Conservation (phyloP, 2,797 vertebrate species). For the Eurystomus glaucurus region DNA sequence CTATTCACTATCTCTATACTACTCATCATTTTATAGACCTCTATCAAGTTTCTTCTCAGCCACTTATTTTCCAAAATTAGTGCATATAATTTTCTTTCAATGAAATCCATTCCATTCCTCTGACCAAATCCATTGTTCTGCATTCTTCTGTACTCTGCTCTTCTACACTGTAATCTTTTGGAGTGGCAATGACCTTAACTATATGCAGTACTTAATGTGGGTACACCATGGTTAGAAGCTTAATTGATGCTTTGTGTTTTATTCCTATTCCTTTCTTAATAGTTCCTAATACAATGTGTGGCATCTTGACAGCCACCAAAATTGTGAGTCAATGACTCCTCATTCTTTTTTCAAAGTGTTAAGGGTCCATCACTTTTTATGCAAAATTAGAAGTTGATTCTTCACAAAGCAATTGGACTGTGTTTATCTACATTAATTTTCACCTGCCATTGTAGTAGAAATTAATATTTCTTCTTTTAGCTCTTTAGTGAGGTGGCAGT, state of each 20-base stretch:
- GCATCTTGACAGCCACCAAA: not conserved
- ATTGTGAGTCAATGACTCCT: not conserved
- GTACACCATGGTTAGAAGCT: not conserved
- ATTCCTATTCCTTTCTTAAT: not conserved
- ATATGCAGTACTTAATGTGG: not conserved
- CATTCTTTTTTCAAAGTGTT: not conserved
- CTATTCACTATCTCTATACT: constrained; percentile 65
- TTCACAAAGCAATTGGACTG: not conserved
- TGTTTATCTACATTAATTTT: not conserved
- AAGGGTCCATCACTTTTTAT: not conserved
- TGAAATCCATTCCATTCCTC: not conserved
- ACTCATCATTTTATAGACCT: constrained; percentile 42
- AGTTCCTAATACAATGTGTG: not conserved
- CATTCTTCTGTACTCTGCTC: not conserved
- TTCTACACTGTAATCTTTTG: rapidly evolving
- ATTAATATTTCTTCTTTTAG: not conserved
- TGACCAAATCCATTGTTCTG: not conserved
- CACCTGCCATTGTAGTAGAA: not conserved
- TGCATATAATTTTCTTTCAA: not conserved
- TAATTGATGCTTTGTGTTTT: not conserved
- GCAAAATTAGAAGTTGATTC: not conserved
- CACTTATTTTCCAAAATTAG: constrained; percentile 31
- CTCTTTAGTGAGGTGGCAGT: not conserved
- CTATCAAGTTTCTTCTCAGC: constrained; percentile 43
- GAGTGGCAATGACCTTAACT: not conserved